Evolutionary conservation across 2,113 vertebrate species (phyloP).

Genomic region (Mustelus asterias): DNA sequence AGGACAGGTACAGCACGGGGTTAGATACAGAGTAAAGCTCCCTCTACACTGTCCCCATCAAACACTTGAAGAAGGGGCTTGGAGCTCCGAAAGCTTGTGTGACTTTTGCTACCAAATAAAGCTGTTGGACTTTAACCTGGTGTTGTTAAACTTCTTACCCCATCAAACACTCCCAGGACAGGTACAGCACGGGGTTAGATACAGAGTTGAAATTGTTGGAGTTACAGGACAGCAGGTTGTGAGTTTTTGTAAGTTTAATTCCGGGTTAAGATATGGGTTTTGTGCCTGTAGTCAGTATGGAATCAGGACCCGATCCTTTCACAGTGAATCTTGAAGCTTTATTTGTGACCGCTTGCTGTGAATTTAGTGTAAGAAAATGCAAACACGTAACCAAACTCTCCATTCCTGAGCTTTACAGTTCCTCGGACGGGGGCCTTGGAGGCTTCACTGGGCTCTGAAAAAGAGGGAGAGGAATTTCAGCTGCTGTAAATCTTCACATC

Average conservation of each 20-base stretch:
- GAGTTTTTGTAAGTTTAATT: not conserved
- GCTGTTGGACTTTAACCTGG: no score
- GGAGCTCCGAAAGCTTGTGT: no score
- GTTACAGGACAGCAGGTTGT: not conserved
- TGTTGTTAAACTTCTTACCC: no score
- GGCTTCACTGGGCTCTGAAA: not conserved
- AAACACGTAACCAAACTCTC: not conserved
- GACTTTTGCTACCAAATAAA: no score
- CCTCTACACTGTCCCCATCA: no score
- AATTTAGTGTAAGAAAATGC: not conserved
- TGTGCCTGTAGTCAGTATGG: not conserved
- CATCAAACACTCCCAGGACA: no score
- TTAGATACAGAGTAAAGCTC: no score
- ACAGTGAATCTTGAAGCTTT: not conserved
- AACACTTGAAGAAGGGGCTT: no score
- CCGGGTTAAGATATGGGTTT: not conserved
- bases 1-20: no score
- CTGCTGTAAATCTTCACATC: not conserved
- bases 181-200: not conserved
- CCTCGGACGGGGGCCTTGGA: not conserved
- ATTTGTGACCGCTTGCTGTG: not conserved
- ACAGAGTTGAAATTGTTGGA: not conserved
- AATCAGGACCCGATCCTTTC: not conserved
- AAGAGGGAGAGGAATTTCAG: not conserved
- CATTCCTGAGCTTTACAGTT: not conserved